phyloP scores from a whole-genome alignment of 2,888 invertebrate genomes.

The Hydroisotoma schaefferi region DNA sequence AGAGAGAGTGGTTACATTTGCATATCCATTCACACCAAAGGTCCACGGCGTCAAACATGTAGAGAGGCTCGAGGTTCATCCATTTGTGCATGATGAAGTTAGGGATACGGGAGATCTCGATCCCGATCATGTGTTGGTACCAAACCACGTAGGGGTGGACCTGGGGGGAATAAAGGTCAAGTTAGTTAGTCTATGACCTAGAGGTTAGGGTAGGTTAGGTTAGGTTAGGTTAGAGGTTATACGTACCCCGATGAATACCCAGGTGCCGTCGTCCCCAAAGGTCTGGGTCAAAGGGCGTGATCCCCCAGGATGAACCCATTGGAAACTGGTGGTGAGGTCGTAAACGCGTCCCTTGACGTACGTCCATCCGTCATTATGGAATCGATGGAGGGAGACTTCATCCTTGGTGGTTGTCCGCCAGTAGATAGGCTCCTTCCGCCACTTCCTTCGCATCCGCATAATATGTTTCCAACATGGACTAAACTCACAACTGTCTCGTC shows the following conservation, averaged over 20 bases:
- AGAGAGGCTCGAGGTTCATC: background rate
- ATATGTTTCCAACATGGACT: background rate
- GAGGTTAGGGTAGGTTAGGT: too few species aligned
- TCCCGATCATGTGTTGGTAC: background rate
- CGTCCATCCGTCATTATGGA: background rate
- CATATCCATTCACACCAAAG: background rate
- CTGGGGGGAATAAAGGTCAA: too few species aligned
- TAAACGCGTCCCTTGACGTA: background rate
- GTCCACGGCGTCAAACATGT: background rate
- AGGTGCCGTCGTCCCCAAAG: background rate
- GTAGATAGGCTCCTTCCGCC: background rate
- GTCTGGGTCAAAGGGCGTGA: background rate
- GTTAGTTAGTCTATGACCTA: too few species aligned
- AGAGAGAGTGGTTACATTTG: too few species aligned
- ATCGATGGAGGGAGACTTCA: background rate
- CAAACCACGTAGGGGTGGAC: background rate
- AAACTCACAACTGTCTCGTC: background rate
- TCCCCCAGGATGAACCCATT: background rate
- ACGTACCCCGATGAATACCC: background rate
- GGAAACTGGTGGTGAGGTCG: background rate
- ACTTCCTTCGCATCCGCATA: background rate
- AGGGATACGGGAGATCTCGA: background rate
- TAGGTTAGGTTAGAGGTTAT: too few species aligned
- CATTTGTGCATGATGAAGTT: background rate
- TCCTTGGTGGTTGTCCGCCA: background rate